Base-by-base conservation (phyloP, 2,797 vertebrate species). In the Eulemur albifrons region DNA sequence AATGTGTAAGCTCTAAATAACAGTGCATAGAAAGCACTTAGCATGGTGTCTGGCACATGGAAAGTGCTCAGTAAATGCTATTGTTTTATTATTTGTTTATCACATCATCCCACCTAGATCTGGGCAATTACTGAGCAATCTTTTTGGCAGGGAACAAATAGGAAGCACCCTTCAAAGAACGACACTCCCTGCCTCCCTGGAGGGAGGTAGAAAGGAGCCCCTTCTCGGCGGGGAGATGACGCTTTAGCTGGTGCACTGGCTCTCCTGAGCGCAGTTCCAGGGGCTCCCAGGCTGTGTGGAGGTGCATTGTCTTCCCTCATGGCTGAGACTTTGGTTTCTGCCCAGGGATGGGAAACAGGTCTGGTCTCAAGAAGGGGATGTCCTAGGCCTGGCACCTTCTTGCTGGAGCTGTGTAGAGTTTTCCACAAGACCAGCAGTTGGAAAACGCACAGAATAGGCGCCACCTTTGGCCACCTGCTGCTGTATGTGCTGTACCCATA, bases 1-100 rank as follows among this genome's bases (percentile, higher is more conserved):
- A 69, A 81, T 63, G 75, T 52, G 57, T 92, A 88, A 91, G 9
- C 84, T 88, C 93, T 81, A 93, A 96, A 77, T 69, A 79, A 90
- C 4, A 83, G 12, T n/a, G 3, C 27, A 32, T 35, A 65, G 57
- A 82, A 92, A 73, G 17, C 61, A 73, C 27, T 76, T 81, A 57
- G 32, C n/a, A 54, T 3, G 40, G 15, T 67, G 57, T 32, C 80
- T 40, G 6, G 11, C 14, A 61, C 43, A 32, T 32, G 63, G 50
- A 63, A 89, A 79, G 9, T 61, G 25, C 35, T 90, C 59, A 80
- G 27, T 35, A 91, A 38, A 50, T 30, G 45, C n/a, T 57, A 54
- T 72, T 54, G 52, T 79, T 70, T 94, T 65, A 93, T 81, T 82
- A 77, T 82, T 77, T 61, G 1, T 25, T 84, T 48, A 81, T 92